phyloP scores from a whole-genome alignment of 2,113 vertebrate species.

The Aptenodytes patagonicus region DNA sequence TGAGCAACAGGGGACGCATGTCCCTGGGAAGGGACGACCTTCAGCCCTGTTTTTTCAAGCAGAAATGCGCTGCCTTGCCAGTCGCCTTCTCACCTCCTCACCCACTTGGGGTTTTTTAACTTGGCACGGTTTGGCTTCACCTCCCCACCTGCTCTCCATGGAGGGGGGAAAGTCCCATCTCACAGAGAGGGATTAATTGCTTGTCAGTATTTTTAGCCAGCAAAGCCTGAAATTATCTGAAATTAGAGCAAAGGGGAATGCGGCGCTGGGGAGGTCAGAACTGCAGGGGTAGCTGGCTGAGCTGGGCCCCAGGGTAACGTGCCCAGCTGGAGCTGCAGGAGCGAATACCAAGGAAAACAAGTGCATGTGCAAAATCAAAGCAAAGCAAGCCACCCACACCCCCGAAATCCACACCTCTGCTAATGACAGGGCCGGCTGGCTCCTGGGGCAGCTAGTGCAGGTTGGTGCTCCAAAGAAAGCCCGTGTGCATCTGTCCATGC shows the following conservation, averaged over 20 bases:
- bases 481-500: rapidly evolving
- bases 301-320: background rate
- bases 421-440: background rate
- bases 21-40: background rate
- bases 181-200: background rate
- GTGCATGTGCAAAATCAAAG: background rate
- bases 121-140: background rate
- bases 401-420: background rate
- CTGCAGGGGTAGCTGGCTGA: background rate
- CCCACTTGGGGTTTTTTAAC: background rate
- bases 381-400: background rate
- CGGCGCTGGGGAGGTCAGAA: background rate
- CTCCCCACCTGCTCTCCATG: background rate
- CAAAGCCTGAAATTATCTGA: background rate
- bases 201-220: background rate
- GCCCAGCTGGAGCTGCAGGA: background rate
- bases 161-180: background rate
- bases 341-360: background rate
- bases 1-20: rapidly evolving
- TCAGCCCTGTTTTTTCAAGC: background rate
- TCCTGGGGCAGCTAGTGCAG: rapidly evolving
- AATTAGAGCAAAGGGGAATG: background rate
- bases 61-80: background rate
- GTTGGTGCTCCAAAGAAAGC: background rate
- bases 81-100: background rate